A percentile compares a stretch with the other conserved stretches of the same genome.
Evolutionary conservation across 2,113 vertebrate genomes (phyloP).

Genomic region (Natator depressus): DNA sequence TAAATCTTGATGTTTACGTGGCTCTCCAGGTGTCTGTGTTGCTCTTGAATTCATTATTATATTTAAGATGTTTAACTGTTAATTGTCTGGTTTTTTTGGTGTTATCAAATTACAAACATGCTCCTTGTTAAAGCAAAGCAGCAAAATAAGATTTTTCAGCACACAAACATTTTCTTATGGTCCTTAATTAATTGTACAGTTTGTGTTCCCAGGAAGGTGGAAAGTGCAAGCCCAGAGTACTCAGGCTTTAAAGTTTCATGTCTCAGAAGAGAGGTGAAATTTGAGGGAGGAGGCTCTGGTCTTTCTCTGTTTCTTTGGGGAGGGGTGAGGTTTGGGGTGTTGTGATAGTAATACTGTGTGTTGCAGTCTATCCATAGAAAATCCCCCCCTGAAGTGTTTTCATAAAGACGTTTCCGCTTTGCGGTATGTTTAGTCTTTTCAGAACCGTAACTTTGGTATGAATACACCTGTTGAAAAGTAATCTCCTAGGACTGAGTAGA

Average conservation of each 20-base stretch:
- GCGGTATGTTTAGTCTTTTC: not conserved
- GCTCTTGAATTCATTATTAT: conserved; percentile 43
- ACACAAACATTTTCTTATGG: conserved; percentile 8
- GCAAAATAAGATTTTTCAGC: not conserved
- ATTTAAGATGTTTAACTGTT: conserved; percentile 48
- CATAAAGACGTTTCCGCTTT: conserved; percentile 33
- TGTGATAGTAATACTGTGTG: not conserved
- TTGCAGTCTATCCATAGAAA: not conserved
- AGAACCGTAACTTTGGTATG: not conserved
- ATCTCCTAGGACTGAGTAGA: accelerated
- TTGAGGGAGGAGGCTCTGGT: accelerated
- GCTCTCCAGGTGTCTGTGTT: not conserved
- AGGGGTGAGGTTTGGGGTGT: not conserved
- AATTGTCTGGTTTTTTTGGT: not conserved
- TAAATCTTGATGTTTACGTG: not conserved
- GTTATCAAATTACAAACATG: conserved; percentile 23
- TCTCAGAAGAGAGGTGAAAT: not conserved
- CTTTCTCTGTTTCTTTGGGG: accelerated
- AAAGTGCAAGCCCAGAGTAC: not conserved
- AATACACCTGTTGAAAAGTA: accelerated
- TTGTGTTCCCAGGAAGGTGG: not conserved
- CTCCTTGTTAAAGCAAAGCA: conserved; percentile 34
- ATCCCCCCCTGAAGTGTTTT: accelerated
- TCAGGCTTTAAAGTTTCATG: not conserved
- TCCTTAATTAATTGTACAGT: not conserved